A percentile compares a stretch with the other conserved stretches of the same genome.
Evolutionary conservation across 2,113 vertebrate genomes (phyloP).

Genomic region (Irena cyanogastra): DNA sequence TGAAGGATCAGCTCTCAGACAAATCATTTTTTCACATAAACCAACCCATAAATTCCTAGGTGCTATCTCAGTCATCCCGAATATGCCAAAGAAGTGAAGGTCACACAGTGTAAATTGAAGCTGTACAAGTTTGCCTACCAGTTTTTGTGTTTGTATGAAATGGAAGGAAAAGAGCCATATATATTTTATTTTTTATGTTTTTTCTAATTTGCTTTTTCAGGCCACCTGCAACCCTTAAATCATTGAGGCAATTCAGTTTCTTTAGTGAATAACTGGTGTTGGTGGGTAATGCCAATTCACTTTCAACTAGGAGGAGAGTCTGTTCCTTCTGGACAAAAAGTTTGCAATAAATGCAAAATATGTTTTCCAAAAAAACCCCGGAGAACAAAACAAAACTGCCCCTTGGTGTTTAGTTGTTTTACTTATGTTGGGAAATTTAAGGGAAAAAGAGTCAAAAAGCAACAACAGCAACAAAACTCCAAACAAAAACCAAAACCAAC

Average conservation of each 20-base stretch:
- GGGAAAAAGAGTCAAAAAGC: neutral
- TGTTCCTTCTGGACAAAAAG: neutral
- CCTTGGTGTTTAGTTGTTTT: neutral
- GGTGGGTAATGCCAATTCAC: neutral
- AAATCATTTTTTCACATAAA: slow-evolving; percentile 44
- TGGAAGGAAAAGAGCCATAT: neutral
- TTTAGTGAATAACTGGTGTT: neutral
- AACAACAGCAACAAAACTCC: too few species aligned
- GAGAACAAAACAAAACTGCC: neutral
- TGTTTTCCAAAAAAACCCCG: neutral
- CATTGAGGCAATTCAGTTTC: neutral
- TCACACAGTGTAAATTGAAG: neutral
- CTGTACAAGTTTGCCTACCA: neutral
- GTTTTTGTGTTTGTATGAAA: neutral
- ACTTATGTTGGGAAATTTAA: neutral
- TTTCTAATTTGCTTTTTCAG: neutral
- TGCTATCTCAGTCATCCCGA: neutral
- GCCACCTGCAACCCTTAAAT: neutral
- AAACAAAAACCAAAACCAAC: too few species aligned
- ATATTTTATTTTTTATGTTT: neutral
- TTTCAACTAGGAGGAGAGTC: neutral
- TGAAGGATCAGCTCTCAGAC: neutral
- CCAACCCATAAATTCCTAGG: slow-evolving; percentile 1
- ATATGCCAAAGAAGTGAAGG: neutral
- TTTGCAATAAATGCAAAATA: neutral